Evolutionary conservation across 1,140 invertebrate genomes (phyloP).

Genomic region (Hyles vespertilio): DNA sequence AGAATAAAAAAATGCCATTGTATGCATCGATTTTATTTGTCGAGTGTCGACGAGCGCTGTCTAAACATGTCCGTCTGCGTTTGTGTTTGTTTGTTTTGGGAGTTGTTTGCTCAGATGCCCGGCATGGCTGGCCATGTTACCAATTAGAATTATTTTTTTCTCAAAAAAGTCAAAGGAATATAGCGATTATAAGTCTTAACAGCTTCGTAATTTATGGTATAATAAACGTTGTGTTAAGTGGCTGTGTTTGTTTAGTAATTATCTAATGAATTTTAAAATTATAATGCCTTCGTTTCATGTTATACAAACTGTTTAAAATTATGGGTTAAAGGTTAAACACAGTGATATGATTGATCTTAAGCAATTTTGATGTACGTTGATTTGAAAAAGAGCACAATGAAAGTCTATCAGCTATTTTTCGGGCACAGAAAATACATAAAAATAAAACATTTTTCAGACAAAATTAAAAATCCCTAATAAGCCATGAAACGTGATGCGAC

Average conservation of each 20-base stretch:
- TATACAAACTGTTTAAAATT: too few relatives aligned
- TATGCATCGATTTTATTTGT: constrained; percentile 21
- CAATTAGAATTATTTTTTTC: constrained; percentile 8
- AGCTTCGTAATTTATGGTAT: too few relatives aligned
- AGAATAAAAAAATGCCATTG: constrained; percentile 2
- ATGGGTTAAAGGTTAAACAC: too few relatives aligned
- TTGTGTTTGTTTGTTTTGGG: constrained; percentile 33
- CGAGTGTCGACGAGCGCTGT: constrained; percentile 23
- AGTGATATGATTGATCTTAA: too few relatives aligned
- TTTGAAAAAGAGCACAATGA: too few relatives aligned
- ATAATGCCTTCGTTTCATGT: too few relatives aligned
- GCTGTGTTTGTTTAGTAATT: neutral
- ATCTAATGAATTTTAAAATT: too few relatives aligned
- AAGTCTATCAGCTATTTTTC: too few relatives aligned
- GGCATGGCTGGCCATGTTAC: constrained; percentile 7
- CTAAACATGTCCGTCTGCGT: constrained; percentile 30
- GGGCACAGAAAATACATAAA: too few relatives aligned
- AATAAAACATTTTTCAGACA: too few relatives aligned
- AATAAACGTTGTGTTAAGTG: neutral
- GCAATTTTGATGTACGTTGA: too few relatives aligned
- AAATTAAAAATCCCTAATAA: neutral
- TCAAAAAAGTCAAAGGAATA: neutral
- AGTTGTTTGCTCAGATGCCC: constrained; percentile 32
- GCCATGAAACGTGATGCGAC: constrained; percentile 11
- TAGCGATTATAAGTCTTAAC: neutral